A percentile compares a stretch with the other conserved stretches of the same genome.
These are phyloP conservation scores for Actinostola sp. DNA, from an alignment of 92 coral and sea anemone species.

Conservation along the genomic window DNA sequence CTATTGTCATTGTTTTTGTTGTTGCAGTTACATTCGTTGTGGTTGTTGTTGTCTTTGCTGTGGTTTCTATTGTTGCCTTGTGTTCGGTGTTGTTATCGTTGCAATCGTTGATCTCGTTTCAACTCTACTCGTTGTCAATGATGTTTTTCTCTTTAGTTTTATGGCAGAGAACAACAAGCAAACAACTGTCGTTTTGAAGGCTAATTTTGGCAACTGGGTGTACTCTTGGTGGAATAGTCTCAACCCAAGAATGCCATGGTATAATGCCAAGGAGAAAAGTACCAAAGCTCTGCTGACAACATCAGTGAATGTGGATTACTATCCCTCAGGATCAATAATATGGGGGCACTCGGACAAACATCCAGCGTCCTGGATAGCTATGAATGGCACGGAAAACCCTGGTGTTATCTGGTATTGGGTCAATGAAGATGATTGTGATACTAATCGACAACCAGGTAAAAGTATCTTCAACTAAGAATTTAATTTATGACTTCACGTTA, in stretches of 20 bases:
- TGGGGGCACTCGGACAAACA: conserved; percentile 54
- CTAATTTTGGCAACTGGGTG: conserved; percentile 65
- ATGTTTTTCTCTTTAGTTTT: too few species aligned
- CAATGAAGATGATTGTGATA: conserved; percentile 74
- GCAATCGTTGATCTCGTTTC: too few species aligned
- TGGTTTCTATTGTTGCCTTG: too few species aligned
- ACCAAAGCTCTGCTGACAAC: conserved; percentile 67
- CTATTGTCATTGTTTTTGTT: too few species aligned
- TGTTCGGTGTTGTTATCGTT: too few species aligned
- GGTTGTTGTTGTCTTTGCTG: too few species aligned
- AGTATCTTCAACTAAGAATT: not conserved
- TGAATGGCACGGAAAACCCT: conserved; percentile 51
- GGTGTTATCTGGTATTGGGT: conserved; percentile 81
- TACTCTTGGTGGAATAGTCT: conserved; percentile 56
- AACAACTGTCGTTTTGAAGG: conserved; percentile 46
- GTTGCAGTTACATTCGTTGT: too few species aligned
- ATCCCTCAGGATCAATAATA: conserved; percentile 74
- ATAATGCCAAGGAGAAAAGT: conserved; percentile 38
- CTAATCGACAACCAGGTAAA: conserved; percentile 61
- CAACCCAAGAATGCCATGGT: conserved; percentile 78
- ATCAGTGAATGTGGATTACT: conserved; percentile 37
- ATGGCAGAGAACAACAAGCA: conserved; percentile 58
- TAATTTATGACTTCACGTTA: too few species aligned
- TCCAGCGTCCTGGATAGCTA: conserved; percentile 72
- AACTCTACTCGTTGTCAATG: too few species aligned